Conservation (phyloP, 1,140 invertebrate species). For the Ceratina calcarata region DNA sequence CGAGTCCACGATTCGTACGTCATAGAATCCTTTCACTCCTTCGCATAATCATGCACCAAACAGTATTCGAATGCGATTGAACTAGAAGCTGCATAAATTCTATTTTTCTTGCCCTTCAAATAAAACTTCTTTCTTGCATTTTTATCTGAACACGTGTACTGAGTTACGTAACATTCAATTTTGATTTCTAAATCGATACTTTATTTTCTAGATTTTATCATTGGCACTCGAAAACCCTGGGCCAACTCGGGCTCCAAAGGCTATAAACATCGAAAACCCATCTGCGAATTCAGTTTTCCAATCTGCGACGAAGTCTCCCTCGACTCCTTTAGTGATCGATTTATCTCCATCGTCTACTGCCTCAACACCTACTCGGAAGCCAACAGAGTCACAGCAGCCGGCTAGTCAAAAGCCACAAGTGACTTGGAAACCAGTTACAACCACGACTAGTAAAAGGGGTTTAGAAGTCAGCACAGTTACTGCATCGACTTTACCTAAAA, state of each 20-base stretch:
- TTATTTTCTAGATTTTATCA: conserved; percentile 71
- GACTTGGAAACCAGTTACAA: conserved; percentile 52
- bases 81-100: not conserved
- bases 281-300: conserved; percentile 63
- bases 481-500: conserved; percentile 24
- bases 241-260: conserved; percentile 74
- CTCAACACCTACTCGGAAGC: conserved; percentile 28
- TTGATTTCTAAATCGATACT: not conserved
- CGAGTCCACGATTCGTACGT: not conserved
- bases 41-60: not conserved
- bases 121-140: conserved; percentile 27
- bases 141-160: not conserved
- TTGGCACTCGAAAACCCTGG: conserved; percentile 70
- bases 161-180: not conserved
- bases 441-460: conserved; percentile 25
- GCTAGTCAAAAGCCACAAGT: conserved; percentile 24
- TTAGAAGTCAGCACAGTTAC: not conserved
- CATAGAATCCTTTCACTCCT: conserved; percentile 35
- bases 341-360: conserved; percentile 47
- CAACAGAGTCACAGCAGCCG: not conserved
- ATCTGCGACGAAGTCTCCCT: conserved; percentile 17
- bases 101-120: not conserved
- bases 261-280: conserved; percentile 65
- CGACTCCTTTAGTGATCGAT: conserved; percentile 69
- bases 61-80: not conserved